These are phyloP conservation scores for Paguma larvata DNA, from an alignment of 2,797 vertebrate species.

Conservation along the genomic window DNA sequence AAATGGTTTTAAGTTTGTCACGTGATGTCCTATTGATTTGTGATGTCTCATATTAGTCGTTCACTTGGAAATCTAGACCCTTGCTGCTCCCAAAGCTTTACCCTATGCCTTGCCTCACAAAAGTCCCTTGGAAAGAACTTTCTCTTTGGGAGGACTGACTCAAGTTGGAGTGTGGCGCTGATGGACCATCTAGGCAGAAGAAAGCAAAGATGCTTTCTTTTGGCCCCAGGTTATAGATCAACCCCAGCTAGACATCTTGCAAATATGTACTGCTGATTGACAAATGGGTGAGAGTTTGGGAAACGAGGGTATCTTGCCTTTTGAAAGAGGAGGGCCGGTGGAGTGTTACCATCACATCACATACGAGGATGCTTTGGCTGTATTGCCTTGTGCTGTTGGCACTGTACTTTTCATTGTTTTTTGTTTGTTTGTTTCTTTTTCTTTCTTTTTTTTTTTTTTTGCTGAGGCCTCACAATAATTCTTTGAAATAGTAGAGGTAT, in stretches of 20 bases:
- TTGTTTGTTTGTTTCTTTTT: neutral
- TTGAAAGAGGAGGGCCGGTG: neutral
- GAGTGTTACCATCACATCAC: neutral
- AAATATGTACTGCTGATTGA: neutral
- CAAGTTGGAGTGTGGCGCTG: neutral
- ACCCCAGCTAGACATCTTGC: neutral
- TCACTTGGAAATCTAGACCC: neutral
- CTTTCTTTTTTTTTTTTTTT: neutral
- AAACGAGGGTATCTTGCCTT: neutral
- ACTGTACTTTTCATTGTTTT: neutral
- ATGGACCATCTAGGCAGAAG: neutral
- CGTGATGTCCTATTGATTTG: neutral
- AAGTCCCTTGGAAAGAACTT: neutral
- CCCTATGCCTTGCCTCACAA: neutral
- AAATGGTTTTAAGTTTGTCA: constrained; percentile 44
- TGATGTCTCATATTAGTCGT: neutral
- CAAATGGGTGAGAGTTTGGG: neutral
- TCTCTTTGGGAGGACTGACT: neutral
- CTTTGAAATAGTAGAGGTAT: neutral
- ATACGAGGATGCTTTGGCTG: neutral
- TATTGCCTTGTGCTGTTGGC: neutral
- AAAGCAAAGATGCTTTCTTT: constrained; percentile 31
- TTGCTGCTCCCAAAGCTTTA: neutral
- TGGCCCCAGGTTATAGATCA: neutral
- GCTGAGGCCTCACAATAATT: neutral